Conservation (phyloP, 2,113 vertebrate genomes). For the Dipodomys ordii region DNA sequence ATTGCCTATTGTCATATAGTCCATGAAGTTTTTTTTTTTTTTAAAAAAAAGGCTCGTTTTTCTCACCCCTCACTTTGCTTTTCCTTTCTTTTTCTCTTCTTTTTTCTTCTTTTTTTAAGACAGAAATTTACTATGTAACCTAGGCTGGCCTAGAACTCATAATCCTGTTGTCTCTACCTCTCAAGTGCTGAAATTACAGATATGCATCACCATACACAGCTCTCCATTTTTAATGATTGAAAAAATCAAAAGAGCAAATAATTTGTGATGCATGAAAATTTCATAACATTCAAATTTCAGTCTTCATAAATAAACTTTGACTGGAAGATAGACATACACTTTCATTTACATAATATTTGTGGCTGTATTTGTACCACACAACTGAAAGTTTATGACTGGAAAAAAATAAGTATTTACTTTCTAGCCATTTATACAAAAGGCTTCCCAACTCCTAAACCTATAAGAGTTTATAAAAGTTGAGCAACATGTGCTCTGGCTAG, state of each 20-base stretch:
- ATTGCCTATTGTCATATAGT: not conserved
- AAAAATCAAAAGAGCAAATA: not conserved
- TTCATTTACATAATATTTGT: not conserved
- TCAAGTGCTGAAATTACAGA: not conserved
- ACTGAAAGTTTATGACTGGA: not conserved
- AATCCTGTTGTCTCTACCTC: not conserved
- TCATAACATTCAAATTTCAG: constrained; percentile 49
- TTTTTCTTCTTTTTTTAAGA: not conserved
- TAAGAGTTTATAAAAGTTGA: not conserved
- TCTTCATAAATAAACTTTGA: constrained; percentile 37
- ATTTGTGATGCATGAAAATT: constrained; percentile 11
- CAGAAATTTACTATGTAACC: not conserved
- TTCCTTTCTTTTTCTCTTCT: not conserved
- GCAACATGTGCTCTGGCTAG: not conserved
- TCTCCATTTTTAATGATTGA: constrained; percentile 21
- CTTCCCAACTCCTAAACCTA: not conserved
- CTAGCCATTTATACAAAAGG: not conserved
- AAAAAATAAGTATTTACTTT: constrained; percentile 26
- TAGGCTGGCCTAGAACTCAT: not conserved
- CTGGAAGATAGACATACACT: not conserved
- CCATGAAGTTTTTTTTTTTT: not conserved
- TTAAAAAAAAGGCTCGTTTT: not conserved
- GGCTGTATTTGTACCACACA: not conserved
- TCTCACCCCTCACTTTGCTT: not conserved
- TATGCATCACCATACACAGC: too few species aligned